phyloP scores from a whole-genome alignment of 2,888 invertebrate genomes.

The Drosophila cracens region DNA sequence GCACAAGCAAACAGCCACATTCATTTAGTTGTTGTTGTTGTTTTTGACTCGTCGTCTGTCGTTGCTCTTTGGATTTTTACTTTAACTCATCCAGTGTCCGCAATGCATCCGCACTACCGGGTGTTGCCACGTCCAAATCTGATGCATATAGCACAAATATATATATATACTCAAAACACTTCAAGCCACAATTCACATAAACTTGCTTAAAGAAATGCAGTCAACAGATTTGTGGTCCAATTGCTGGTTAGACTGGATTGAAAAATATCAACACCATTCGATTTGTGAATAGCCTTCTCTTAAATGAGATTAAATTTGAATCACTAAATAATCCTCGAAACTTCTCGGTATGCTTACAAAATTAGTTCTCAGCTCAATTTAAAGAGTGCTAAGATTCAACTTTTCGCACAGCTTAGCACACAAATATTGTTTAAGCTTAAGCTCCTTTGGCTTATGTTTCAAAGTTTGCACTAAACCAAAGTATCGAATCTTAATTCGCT shows the following conservation, averaged over 20 bases:
- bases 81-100: slow-evolving; percentile 23
- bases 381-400: background rate
- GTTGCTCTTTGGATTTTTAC: slow-evolving; percentile 18
- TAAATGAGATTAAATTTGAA: slow-evolving; percentile 1
- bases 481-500: background rate
- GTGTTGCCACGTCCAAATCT: slow-evolving; percentile 35
- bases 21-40: slow-evolving; percentile 36
- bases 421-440: background rate
- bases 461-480: too few relatives aligned
- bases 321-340: background rate
- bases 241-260: slow-evolving; percentile 9
- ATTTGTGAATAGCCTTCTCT: background rate
- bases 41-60: slow-evolving; percentile 9
- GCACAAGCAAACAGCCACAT: slow-evolving; percentile 63
- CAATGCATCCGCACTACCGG: slow-evolving; percentile 31
- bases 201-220: slow-evolving; percentile 38
- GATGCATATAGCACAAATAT: slow-evolving; percentile 18
- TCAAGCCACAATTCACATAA: slow-evolving; percentile 16
- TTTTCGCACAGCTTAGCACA: background rate
- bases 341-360: background rate
- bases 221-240: slow-evolving; percentile 16
- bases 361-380: background rate
- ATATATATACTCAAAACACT: slow-evolving; percentile 11
- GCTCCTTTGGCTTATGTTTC: too few relatives aligned
- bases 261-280: background rate